Evolutionary conservation across 1,140 invertebrate species (phyloP).

Genomic region (Acyrthosiphon pisum): DNA sequence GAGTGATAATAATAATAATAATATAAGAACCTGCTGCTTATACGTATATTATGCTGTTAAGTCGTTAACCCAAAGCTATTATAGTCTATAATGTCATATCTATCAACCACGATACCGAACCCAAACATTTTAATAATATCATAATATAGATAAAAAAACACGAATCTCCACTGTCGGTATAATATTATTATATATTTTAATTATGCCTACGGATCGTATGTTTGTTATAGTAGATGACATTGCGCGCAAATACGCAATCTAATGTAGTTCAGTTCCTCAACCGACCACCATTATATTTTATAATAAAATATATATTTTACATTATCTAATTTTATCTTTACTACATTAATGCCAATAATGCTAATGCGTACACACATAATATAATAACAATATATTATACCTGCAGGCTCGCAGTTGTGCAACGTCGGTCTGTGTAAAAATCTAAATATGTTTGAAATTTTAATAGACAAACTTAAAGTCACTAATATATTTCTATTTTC

Average conservation of each 20-base stretch:
- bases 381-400: no score
- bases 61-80: neutral
- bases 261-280: neutral
- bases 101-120: no score
- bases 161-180: neutral
- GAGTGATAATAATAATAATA: neutral
- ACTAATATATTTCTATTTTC: neutral
- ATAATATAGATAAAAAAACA: neutral
- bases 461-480: neutral
- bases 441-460: neutral
- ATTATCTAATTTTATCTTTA: no score
- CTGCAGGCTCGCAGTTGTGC: neutral
- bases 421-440: neutral
- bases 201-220: neutral
- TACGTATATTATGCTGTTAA: neutral
- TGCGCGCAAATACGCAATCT: neutral
- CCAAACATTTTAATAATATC: neutral
- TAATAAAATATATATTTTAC: neutral
- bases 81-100: neutral
- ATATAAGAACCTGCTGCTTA: neutral
- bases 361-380: neutral
- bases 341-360: neutral
- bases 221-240: neutral
- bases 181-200: neutral
- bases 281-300: neutral